Evolutionary conservation across 2,113 vertebrate species (phyloP).

Genomic region (Gobiocypris rarus): DNA sequence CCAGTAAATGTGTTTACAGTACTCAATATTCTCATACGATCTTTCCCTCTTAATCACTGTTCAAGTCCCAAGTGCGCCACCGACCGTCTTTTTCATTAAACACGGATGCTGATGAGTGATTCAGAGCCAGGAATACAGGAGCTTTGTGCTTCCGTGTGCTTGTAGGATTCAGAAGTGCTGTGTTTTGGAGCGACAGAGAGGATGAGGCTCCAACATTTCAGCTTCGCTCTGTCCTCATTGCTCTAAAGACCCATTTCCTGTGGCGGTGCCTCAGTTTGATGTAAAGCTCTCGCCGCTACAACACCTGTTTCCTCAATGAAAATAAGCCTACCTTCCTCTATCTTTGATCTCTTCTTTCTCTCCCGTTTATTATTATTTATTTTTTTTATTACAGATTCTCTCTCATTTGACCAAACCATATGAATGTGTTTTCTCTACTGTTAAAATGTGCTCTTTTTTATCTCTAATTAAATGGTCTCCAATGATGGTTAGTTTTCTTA

Average conservation of each 20-base stretch:
- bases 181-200: conserved; percentile 19
- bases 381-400: not conserved
- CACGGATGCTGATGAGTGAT: not conserved
- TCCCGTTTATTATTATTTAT: no score
- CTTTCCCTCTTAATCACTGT: conserved; percentile 16
- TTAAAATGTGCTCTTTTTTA: not conserved
- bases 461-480: conserved; percentile 15
- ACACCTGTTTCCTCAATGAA: conserved; percentile 39
- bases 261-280: conserved; percentile 40
- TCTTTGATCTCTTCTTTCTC: conserved; percentile 40
- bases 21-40: not conserved
- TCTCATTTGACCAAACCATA: conserved; percentile 18
- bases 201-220: conserved; percentile 7
- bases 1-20: conserved; percentile 21
- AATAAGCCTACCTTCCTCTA: conserved; percentile 5
- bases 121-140: not conserved
- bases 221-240: conserved; percentile 9
- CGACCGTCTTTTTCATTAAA: not conserved
- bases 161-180: not conserved
- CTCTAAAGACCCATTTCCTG: conserved; percentile 36
- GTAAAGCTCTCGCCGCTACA: conserved; percentile 29
- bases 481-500: conserved; percentile 18
- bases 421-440: not conserved
- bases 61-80: not conserved
- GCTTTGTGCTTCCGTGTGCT: conserved; percentile 3